Evolutionary conservation across 2,888 invertebrate species (phyloP).

Genomic region (Myopa tessellatipennis): DNA sequence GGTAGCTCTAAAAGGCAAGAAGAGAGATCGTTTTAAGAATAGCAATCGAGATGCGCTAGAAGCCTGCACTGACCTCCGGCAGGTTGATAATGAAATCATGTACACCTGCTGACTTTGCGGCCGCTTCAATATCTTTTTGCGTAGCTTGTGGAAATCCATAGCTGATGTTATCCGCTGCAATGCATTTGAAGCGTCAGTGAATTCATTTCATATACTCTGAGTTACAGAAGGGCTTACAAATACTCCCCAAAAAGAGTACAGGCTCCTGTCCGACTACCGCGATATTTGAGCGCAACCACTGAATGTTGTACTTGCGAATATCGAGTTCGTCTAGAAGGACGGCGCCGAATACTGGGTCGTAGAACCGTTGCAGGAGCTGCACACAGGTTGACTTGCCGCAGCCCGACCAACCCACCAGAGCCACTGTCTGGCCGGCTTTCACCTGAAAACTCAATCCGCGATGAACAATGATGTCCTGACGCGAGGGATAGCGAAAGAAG

Average conservation of each 20-base stretch:
- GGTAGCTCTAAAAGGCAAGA: slow-evolving; percentile 73
- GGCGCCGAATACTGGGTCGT: slow-evolving; percentile 74
- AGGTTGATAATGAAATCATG: slow-evolving; percentile 80
- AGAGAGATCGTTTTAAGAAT: no score
- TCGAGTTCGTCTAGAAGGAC: slow-evolving; percentile 75
- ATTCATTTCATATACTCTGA: not conserved
- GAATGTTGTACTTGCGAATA: slow-evolving; percentile 76
- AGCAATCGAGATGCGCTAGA: no score
- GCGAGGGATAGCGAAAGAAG: slow-evolving; percentile 82
- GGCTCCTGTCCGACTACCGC: slow-evolving; percentile 92
- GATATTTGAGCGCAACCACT: slow-evolving; percentile 81
- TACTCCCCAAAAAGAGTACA: slow-evolving; percentile 83
- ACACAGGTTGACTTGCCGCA: slow-evolving; percentile 87
- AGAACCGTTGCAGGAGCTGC: slow-evolving; percentile 81
- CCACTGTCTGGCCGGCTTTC: slow-evolving; percentile 77
- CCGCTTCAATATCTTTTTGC: slow-evolving; percentile 77
- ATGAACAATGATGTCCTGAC: slow-evolving; percentile 78
- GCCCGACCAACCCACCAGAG: slow-evolving; percentile 80
- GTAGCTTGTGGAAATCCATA: slow-evolving; percentile 80
- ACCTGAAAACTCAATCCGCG: slow-evolving; percentile 76
- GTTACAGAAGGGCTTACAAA: slow-evolving; percentile 62
- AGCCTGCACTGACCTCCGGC: slow-evolving; percentile 70
- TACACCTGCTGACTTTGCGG: slow-evolving; percentile 80
- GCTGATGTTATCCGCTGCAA: slow-evolving; percentile 71
- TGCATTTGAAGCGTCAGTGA: not conserved